These are phyloP conservation scores for Cryptus armator DNA, from an alignment of 2,888 invertebrate species.

Conservation along the genomic window DNA sequence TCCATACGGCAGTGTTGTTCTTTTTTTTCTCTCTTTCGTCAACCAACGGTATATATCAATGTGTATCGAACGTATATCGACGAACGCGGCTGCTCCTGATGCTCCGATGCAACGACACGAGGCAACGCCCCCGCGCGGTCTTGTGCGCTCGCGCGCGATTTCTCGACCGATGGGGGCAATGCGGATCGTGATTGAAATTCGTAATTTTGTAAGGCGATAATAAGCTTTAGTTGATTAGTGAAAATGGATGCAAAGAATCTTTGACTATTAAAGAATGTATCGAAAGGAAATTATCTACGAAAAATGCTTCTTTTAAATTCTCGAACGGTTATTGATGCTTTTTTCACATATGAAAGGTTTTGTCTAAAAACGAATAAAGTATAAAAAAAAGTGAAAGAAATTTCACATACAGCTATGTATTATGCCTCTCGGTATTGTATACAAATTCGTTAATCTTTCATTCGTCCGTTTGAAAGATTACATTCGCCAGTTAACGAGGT, in stretches of 20 bases:
- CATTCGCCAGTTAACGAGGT: not conserved
- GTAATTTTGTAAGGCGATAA: not conserved
- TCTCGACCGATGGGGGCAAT: not conserved
- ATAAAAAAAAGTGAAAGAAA: no score
- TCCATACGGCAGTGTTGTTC: conserved; percentile 45
- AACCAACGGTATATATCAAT: conserved; percentile 51
- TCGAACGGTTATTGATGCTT: not conserved
- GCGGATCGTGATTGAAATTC: not conserved
- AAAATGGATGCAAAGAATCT: not conserved
- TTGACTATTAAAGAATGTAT: not conserved
- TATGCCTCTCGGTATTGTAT: no score
- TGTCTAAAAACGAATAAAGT: no score
- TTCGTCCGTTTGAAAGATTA: not conserved
- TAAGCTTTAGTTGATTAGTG: not conserved
- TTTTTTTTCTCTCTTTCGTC: conserved; percentile 50
- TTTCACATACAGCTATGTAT: no score
- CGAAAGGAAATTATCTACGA: not conserved
- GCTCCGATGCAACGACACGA: conserved; percentile 28
- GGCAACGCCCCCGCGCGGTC: conserved; percentile 22
- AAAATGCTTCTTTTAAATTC: not conserved
- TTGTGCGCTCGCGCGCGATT: conserved; percentile 5
- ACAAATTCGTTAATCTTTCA: no score
- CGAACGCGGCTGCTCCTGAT: conserved; percentile 60
- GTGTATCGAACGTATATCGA: conserved; percentile 71
- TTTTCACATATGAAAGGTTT: no score